These are phyloP conservation scores for Phyllostomus hastatus DNA, from an alignment of 2,113 vertebrate species.

Conservation along the genomic window DNA sequence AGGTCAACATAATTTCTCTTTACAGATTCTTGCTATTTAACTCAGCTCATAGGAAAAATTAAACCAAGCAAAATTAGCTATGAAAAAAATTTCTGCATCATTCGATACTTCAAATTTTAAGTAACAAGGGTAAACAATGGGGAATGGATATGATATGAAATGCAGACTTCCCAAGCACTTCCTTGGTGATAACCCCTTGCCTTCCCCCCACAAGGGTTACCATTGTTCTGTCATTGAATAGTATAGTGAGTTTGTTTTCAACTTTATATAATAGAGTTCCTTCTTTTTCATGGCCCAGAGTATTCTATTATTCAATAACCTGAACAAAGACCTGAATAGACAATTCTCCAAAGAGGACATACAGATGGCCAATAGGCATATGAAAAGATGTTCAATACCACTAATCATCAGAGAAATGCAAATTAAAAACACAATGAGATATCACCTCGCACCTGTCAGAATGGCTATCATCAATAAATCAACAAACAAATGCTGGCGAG, in stretches of 20 bases:
- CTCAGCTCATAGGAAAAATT: background rate
- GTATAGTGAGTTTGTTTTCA: background rate
- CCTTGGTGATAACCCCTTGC: background rate
- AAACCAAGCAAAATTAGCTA: conserved; percentile 18
- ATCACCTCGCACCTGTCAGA: too few species aligned
- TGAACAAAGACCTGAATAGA: too few species aligned
- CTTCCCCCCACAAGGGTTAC: background rate
- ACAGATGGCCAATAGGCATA: too few species aligned
- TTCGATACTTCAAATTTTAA: background rate
- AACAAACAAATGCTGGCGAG: too few species aligned
- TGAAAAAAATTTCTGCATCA: background rate
- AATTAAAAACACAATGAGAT: too few species aligned
- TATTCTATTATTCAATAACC: too few species aligned
- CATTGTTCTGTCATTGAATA: background rate
- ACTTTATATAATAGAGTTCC: background rate
- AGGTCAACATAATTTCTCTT: background rate
- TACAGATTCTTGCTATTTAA: background rate
- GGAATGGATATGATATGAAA: background rate
- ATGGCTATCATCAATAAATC: too few species aligned
- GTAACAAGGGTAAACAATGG: background rate
- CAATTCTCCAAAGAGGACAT: too few species aligned
- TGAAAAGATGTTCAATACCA: too few species aligned
- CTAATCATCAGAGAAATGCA: too few species aligned
- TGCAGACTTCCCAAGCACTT: background rate
- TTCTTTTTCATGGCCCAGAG: too few species aligned